Percentiles rank a stretch among this genome's conserved stretches.
Conservation (phyloP, 2,797 vertebrate species). For the Cynodonichthys magdalenae region DNA sequence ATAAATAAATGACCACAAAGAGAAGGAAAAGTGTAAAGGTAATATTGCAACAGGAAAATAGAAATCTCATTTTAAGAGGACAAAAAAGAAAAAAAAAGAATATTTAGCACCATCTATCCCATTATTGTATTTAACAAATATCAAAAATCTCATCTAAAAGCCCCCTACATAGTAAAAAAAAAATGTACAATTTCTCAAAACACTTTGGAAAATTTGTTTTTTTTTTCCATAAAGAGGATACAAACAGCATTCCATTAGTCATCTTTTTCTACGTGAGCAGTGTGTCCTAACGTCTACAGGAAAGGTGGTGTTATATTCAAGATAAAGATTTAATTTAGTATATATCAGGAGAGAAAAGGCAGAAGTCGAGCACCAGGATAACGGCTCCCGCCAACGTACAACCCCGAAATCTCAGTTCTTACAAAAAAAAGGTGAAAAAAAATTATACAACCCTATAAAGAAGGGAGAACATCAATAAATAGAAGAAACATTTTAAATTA, state of each 20-base stretch:
- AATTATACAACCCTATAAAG: slow-evolving; percentile 72
- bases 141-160: slow-evolving; percentile 78
- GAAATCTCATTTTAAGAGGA: slow-evolving; percentile 80
- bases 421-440: slow-evolving; percentile 41
- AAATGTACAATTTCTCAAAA: slow-evolving; percentile 70
- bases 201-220: slow-evolving; percentile 61
- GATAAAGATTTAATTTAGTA: slow-evolving; percentile 80
- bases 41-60: slow-evolving; percentile 88
- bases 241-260: slow-evolving; percentile 77
- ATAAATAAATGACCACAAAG: slow-evolving; percentile 85
- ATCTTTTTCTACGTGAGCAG: slow-evolving; percentile 73
- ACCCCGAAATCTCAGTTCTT: slow-evolving; percentile 55
- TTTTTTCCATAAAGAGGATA: slow-evolving; percentile 62
- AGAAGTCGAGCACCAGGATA: slow-evolving; percentile 72
- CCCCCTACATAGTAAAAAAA: slow-evolving; percentile 68
- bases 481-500: slow-evolving; percentile 82
- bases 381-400: slow-evolving; percentile 49
- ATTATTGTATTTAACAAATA: slow-evolving; percentile 78
- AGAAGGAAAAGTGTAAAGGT: slow-evolving; percentile 71
- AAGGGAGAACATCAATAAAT: slow-evolving; percentile 82
- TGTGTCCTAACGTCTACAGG: slow-evolving; percentile 79
- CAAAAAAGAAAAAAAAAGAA: slow-evolving; percentile 72
- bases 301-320: slow-evolving; percentile 79
- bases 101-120: slow-evolving; percentile 85
- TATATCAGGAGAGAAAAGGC: slow-evolving; percentile 69